Conservation (phyloP, 2,113 vertebrate species). For the Strix aluco region DNA sequence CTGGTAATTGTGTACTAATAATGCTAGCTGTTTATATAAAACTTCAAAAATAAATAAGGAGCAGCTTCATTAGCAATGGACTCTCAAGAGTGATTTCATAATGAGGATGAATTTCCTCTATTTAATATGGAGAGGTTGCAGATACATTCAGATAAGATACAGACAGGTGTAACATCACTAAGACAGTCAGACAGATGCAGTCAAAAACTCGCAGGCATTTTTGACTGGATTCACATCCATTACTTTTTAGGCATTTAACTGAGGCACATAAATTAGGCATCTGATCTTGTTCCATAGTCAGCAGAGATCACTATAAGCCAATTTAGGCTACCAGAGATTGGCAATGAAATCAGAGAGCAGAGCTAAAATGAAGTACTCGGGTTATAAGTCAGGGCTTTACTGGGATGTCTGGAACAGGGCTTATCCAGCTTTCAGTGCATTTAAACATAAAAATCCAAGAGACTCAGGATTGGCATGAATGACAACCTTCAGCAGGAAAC, state of each 20-base stretch:
- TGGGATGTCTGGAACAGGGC: background rate
- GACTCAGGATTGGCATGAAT: background rate
- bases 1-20: slow-evolving; percentile 74
- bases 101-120: slow-evolving; percentile 59
- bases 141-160: background rate
- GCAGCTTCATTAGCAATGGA: slow-evolving; percentile 58
- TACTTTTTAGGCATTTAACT: background rate
- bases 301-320: background rate
- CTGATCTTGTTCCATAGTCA: background rate
- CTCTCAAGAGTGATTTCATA: slow-evolving; percentile 58
- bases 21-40: slow-evolving; percentile 63
- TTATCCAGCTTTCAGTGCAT: background rate
- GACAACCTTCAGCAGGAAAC: background rate
- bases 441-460: background rate
- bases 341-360: background rate
- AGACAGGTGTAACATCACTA: background rate
- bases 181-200: background rate
- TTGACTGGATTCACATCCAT: background rate
- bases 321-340: background rate
- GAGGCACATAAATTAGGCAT: background rate
- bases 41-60: slow-evolving; percentile 69
- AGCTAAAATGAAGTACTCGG: background rate
- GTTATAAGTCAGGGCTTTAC: background rate
- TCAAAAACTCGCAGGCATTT: background rate
- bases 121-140: slow-evolving; percentile 3